Base-by-base conservation (phyloP, 92 coral and sea anemone genomes). In the Heteractis magnifica region DNA sequence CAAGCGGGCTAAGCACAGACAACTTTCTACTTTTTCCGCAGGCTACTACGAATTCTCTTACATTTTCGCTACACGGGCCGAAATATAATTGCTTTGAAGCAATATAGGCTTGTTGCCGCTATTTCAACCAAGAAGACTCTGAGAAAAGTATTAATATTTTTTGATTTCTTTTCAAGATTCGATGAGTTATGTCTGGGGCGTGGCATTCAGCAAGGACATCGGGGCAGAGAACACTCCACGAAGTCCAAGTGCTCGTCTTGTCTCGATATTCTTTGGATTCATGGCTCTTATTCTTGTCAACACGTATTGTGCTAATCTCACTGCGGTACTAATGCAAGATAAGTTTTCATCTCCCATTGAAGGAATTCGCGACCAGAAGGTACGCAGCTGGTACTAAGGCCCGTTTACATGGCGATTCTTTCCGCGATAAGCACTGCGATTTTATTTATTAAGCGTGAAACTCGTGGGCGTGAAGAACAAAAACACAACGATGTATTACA, bases 181-280 rank as follows among this genome's bases (percentile, higher is more conserved):
- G 75, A 90, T 92, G 92, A 92, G 97, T 52, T 95, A 90, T 77
- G 91, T 93, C 49, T 95, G 98, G 98, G 98, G 97, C 79, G 91
- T 89, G 53, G 94, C 97, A 9, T 95, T 95, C 72, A 82, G 97
- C 59, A 92, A 92, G 55, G 98, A 95, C 75, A 93, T 92, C 19
- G 98, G 97, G 13, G 93, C 92, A 51, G 95, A 90, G 75, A 91
- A 90, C 72, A 89, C 90, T 62, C 97, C 98, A 6, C 87, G 88
- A 19, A 89, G 97, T 60, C 87, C 91, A 49, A 90, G 94, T 65
- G 96, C 98, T 19, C 94, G 96, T 18, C 21, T 91, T 55, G 89
- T 95, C 11, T 89, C 98, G 19, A 93, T 91, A 77, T 85, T 87
- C 80, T 90, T 92, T 19, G 97, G 94, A 8, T 95, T 95, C 52